Base-by-base conservation (phyloP, 1,140 invertebrate species). In the Magallana angulata region DNA sequence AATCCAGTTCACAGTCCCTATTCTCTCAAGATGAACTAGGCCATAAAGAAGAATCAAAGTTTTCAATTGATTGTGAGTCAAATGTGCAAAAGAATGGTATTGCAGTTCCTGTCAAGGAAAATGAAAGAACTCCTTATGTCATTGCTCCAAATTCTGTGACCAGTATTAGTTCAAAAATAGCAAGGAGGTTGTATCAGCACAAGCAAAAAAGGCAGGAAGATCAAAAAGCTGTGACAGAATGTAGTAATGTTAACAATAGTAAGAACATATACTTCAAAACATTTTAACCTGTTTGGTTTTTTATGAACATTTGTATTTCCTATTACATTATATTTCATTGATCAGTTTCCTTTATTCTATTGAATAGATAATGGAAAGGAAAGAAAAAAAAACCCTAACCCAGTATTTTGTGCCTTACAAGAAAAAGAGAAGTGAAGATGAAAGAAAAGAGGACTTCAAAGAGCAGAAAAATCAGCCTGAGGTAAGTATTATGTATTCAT, bases 1-100 rank as follows among this genome's bases (percentile, higher is more conserved):
- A 71, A 71, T 3, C 11, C 4, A 7, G 11, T 24, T 71, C 68
- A 5, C 68, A 71, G 18, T 11, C 36, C 68, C 0, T 71, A 18
- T 30, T 71, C 36, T 71, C 68, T 71, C 68, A 71, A 71, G 68
- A 71, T 71, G 68, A 71, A 71, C 24, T 71, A 30, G 24, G 24
- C 6, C 24, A 12, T 71, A 30, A 48, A 48, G 6, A 30, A 30
- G 7, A 12, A 71, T 12, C 12, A 11, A 5, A n/a, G 12, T 9
- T 62, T 62, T 62, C 60, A 12, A 1, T 7, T 16, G n/a, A n/a
- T 62, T 62, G 14, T 14, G n/a, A 48, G 36, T 48, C 36, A 62
- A 62, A 62, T 30, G 18, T 30, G 18, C 24, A 36, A 30, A 71
- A 30, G 3, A 7, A 11, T 71, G 11, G 8, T 0, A 71, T 11